phyloP scores from a whole-genome alignment of 2,888 invertebrate species.

The Onchidella celtica region DNA sequence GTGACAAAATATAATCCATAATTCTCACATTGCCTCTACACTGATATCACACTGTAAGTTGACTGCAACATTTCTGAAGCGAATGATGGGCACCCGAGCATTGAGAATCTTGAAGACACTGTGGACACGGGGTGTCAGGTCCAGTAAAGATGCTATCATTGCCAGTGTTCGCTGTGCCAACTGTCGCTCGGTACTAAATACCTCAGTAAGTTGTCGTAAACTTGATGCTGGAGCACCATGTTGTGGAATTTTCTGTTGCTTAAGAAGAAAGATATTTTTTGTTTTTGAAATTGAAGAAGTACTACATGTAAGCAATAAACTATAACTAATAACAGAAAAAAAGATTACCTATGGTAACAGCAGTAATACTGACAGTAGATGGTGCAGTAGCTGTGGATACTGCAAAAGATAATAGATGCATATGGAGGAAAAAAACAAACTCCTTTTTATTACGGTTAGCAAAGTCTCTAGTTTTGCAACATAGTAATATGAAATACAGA shows the following conservation, averaged over 20 bases:
- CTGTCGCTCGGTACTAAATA: slow-evolving; percentile 81
- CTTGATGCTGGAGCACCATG: background rate
- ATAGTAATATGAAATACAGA: too few species aligned
- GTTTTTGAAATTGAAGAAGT: background rate
- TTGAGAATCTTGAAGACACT: slow-evolving; percentile 85
- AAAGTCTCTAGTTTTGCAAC: too few species aligned
- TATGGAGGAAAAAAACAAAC: too few species aligned
- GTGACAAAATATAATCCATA: too few species aligned
- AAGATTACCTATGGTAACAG: too few species aligned
- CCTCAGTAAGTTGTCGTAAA: slow-evolving; percentile 85
- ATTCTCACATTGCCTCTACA: slow-evolving; percentile 89
- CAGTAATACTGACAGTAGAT: too few species aligned
- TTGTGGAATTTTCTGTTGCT: background rate
- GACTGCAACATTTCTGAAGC: slow-evolving; percentile 88
- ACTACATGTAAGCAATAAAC: background rate
- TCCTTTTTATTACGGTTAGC: too few species aligned
- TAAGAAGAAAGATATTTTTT: too few species aligned
- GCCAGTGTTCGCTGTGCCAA: slow-evolving; percentile 88
- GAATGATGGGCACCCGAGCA: slow-evolving; percentile 94
- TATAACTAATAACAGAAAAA: too few species aligned
- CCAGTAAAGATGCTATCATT: slow-evolving; percentile 86
- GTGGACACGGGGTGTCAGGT: slow-evolving; percentile 87
- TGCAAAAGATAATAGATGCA: too few species aligned
- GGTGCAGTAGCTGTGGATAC: too few species aligned
- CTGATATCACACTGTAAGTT: slow-evolving; percentile 92